Base-by-base conservation (phyloP, 2,113 vertebrate genomes). In the Nicator chloris region DNA sequence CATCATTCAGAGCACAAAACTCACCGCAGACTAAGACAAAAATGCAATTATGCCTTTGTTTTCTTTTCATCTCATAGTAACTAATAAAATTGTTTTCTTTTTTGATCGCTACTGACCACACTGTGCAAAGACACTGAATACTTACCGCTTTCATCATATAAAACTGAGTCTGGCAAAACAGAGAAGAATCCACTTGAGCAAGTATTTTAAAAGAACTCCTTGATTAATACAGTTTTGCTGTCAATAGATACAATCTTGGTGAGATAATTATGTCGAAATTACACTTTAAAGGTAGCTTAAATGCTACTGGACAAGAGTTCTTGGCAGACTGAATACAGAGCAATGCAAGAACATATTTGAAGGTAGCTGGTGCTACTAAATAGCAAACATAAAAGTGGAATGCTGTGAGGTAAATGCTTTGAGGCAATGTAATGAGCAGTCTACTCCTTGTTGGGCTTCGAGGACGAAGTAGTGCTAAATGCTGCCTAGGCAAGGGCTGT, bases 261-360 rank as follows among this genome's bases (percentile, higher is more conserved):
- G 60, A 93, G 88, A 80, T 92, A 96, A 97, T 95, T 94, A 92
- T 2, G 59, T 82, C 78, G 95, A 95, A 95, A 90, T 95, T 94
- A 80, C 87, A 89, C 79, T 86, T 92, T 9, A 84, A 71, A 86
- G 77, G 84, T 82, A 95, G 61, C 50, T 93, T 95, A 89, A 93
- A 92, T 45, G 84, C 53, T 66, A 80, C 85, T 78, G 96, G 94
- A 96, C 90, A 92, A 31, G 70, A 95, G 59, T 66, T 96, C 85
- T 88, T 92, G 92, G 87, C 88, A 87, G 51, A 90, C 71, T 63
- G 75, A 93, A 72, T 75, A 51, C 33, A 82, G 85, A 90, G 90
- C 44, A 77, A 94, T 30, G 85, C 71, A 95, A 90, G 88, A 93
- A 72, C 65, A 22, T 70, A 91, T 71, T 76, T 91, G 27, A 88